Base-by-base conservation (phyloP, 2,888 invertebrate species). In the Ormyrus nitidulus region DNA sequence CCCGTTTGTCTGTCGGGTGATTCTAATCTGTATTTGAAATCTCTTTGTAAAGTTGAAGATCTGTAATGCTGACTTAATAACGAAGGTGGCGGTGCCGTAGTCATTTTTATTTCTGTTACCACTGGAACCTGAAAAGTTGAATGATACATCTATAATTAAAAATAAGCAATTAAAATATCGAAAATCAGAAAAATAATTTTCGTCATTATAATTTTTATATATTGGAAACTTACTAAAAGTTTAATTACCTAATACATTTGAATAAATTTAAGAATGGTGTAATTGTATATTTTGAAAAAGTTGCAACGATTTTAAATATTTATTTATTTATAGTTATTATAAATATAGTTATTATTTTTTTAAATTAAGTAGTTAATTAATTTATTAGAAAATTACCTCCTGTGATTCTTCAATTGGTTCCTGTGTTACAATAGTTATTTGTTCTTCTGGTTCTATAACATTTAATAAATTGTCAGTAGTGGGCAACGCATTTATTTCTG, bases 1-100 rank as follows among this genome's bases (percentile, higher is more conserved):
- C 66, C 48, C 0, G 81, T 76, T 74, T 9, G n/a, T 11, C 86
- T 86, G 7, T 87, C 88, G 2, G 88, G 87, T 0, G 88, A 89
- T 34, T 89, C 86, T 83, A 78, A 2, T 19, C 79, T 76, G 54
- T 84, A 58, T 81, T 85, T 88, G 0, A 85, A 73, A 74, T 90
- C 89, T 34, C 87, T 86, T 68, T 87, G 86, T 34, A 34, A 34
- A 34, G 34, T 34, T 34, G 34, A 34, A 34, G 34, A 34, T 34
- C 34, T 34, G 4, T 34, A 34, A 34, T 34, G 34, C 34, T 34
- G 44, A 85, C 82, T 75, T 88, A 87, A 0, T 58, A 58, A 58
- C n/a, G 6, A 58, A n/a, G 89, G 88, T n/a, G 87, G 82, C 4
- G 81, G 79, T 13, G 86, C 86, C 0, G 86, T 85, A 34, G 72